Evolutionary conservation across 2,113 vertebrate genomes (phyloP), one percentile per base, ranked within the genome.

Genomic region (Dicrurus megarhynchus): DNA sequence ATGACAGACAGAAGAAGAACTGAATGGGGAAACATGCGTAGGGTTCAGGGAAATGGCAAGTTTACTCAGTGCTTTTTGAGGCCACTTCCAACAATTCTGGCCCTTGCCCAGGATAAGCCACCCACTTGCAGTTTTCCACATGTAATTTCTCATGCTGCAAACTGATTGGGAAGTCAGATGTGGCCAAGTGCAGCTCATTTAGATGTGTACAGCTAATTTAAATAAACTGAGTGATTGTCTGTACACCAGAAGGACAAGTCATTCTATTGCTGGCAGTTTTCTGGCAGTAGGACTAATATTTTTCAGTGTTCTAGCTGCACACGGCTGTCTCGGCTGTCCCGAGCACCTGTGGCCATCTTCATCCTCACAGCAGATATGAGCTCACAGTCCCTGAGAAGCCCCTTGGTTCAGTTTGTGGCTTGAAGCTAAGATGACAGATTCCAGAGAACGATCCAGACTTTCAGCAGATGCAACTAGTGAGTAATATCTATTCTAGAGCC

Each of bases 401-500:
- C 26, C 35, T 79, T 1, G 2, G 22, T 77, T 94, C 41, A 59
- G 57, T 24, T 64, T 74, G 41, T 30, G 50, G 49, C 46, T 84
- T 90, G 60, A 76, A 95, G 68, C n/a, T 68, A 84, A 93, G 16
- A 87, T 44, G 77, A 74, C 92, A 94, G 80, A 92, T 87, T 95
- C 65, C 70, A 94, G 52, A 57, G 92, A 95, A 90, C 63, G 65
- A 95, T 95, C 89, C 95, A 95, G 94, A 89, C 85, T 93, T 79
- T 93, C 76, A 94, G 80, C 96, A 97, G 96, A 96, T 95, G 89
- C 91, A 97, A 53, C 76, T 87, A 95, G 78, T 96, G 89, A 97
- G 91, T 96, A 96, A 93, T 97, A 94, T 78, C 91, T 97, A 89
- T 96, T 97, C 94, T 95, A 93, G 91, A 94, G 85, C 81, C 75